Conservation (phyloP, 2,888 invertebrate species). For the Heteromyza rotundicornis region DNA sequence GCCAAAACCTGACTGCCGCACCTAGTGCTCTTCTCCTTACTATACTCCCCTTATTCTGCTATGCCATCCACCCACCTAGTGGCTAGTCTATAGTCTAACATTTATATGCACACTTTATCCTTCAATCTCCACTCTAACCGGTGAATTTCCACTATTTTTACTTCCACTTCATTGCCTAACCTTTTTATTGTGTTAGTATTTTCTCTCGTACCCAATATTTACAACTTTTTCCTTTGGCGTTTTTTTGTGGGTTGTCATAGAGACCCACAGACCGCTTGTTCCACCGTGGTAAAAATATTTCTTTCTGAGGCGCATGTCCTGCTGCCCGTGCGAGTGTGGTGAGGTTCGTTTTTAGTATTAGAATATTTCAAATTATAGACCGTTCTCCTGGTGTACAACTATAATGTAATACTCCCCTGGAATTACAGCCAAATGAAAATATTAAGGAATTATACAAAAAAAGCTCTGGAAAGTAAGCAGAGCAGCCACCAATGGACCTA, state of each 20-base stretch:
- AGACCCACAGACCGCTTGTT: not conserved
- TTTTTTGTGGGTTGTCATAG: not conserved
- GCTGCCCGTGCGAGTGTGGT: not conserved
- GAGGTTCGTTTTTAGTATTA: not conserved
- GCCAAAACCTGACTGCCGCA: slow-evolving; percentile 42
- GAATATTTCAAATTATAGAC: not conserved
- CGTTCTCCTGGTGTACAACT: too few relatives aligned
- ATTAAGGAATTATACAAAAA: too few relatives aligned
- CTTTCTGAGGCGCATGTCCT: not conserved
- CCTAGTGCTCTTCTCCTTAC: slow-evolving; percentile 24
- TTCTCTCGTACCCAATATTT: too few relatives aligned
- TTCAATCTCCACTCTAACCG: not conserved
- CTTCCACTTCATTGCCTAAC: not conserved
- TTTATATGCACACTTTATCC: too few relatives aligned
- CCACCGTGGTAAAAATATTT: not conserved
- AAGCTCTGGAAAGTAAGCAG: too few relatives aligned
- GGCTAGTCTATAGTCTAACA: too few relatives aligned
- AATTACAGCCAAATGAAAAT: too few relatives aligned
- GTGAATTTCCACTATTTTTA: not conserved
- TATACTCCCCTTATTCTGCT: not conserved
- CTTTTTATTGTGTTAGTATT: too few relatives aligned
- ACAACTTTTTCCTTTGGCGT: not conserved
- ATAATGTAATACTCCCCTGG: too few relatives aligned
- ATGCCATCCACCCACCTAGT: not conserved
- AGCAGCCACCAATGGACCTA: too few relatives aligned